These are phyloP conservation scores for Nemotelus pantherinus DNA, from an alignment of 2,888 invertebrate species.

Conservation along the genomic window DNA sequence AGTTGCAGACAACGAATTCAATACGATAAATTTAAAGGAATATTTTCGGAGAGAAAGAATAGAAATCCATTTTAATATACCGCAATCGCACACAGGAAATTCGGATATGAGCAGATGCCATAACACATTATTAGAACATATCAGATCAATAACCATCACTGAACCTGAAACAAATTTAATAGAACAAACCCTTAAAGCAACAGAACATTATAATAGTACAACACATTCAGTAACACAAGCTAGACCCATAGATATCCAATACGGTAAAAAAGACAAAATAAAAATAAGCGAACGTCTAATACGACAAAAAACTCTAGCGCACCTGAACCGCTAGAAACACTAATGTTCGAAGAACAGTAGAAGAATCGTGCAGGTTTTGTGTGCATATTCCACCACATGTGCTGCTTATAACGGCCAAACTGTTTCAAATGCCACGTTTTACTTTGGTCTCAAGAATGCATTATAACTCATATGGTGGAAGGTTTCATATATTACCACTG, in stretches of 20 bases:
- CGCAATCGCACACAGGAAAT: not conserved
- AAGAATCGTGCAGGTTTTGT: too few relatives aligned
- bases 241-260: conserved; percentile 1
- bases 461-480: too few relatives aligned
- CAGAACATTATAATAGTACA: conserved; percentile 1
- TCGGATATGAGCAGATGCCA: not conserved
- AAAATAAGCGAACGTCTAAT: not conserved
- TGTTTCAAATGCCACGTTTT: too few relatives aligned
- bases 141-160: not conserved
- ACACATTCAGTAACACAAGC: not conserved
- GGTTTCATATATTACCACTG: too few relatives aligned
- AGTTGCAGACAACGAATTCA: conserved; percentile 8
- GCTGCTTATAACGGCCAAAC: too few relatives aligned
- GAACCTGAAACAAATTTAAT: not conserved
- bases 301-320: not conserved
- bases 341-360: too few relatives aligned
- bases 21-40: not conserved
- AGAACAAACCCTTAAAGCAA: conserved; percentile 1
- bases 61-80: not conserved
- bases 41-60: not conserved
- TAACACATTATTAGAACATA: not conserved
- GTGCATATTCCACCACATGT: too few relatives aligned
- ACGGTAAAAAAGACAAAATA: conserved; percentile 1
- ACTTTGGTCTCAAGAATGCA: too few relatives aligned
- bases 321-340: too few relatives aligned